Conservation (phyloP, 2,113 vertebrate genomes). For the Varanus salvator region DNA sequence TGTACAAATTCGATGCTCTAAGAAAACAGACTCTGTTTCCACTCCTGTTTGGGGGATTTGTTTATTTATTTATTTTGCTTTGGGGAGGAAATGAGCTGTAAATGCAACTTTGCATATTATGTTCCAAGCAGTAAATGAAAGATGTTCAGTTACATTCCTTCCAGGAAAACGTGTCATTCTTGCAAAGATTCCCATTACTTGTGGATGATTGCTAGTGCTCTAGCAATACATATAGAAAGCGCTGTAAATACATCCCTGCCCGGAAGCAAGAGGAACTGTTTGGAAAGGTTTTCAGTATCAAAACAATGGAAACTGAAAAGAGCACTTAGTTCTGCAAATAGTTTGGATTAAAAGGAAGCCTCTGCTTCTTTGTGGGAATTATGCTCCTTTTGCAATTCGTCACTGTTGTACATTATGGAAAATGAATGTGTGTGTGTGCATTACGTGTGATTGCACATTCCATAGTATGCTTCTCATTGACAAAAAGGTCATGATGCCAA, state of each 20-base stretch:
- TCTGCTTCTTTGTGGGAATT: not conserved
- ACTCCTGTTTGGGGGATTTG: constrained; percentile 46
- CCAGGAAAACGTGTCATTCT: constrained; percentile 6
- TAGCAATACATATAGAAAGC: constrained; percentile 37
- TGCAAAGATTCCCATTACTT: constrained; percentile 37
- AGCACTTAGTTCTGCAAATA: constrained; percentile 11
- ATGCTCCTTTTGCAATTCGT: too few species aligned
- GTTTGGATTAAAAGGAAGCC: not conserved
- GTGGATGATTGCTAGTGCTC: not conserved
- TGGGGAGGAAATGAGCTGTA: not conserved
- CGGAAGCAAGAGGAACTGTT: constrained; percentile 45
- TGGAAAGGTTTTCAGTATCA: constrained; percentile 37
- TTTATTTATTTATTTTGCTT: not conserved
- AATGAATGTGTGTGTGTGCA: not conserved
- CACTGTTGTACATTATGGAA: not conserved
- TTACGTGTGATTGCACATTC: not conserved
- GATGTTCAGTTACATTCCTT: constrained; percentile 33
- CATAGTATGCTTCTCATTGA: not conserved
- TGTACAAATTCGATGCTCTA: constrained; percentile 64
- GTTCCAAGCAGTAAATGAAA: not conserved
- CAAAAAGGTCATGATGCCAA: not conserved
- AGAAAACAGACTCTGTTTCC: constrained; percentile 65
- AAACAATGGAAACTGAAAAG: constrained; percentile 37
- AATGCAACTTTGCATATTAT: constrained; percentile 33
- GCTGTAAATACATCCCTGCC: constrained; percentile 35